A percentile compares a stretch with the other conserved stretches of the same genome.
Evolutionary conservation across 2,113 vertebrate species (phyloP).

Genomic region (Terrapene triunguis): DNA sequence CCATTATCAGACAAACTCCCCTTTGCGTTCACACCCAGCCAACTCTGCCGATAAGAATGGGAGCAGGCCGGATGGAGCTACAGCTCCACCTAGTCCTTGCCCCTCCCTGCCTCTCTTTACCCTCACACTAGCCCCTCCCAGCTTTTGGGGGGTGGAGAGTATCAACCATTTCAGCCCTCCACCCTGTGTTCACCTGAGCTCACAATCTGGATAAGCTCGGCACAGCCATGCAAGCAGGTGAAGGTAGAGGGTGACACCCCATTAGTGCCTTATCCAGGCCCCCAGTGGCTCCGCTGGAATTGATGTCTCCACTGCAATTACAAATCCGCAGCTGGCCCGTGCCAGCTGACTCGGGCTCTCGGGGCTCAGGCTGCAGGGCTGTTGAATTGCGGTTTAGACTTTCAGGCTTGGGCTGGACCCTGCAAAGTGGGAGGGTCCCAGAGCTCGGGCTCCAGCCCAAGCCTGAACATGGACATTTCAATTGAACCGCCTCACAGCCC

Average conservation of each 20-base stretch:
- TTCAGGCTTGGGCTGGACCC: too few species aligned
- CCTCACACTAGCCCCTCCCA: background rate
- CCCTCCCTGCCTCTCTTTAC: background rate
- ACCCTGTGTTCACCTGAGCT: background rate
- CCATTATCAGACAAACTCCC: background rate
- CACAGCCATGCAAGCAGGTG: background rate
- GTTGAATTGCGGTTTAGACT: too few species aligned
- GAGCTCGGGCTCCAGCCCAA: too few species aligned
- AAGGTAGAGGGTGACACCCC: background rate
- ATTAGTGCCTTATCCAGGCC: background rate
- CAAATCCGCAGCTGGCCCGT: background rate
- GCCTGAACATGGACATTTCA: too few species aligned
- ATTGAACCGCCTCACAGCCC: too few species aligned
- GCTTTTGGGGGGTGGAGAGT: background rate
- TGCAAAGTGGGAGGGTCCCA: too few species aligned
- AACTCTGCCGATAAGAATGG: background rate
- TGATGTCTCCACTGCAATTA: background rate
- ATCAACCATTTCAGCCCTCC: background rate
- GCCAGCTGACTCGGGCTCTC: too few species aligned
- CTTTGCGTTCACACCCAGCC: background rate
- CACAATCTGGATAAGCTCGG: background rate
- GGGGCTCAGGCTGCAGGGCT: too few species aligned
- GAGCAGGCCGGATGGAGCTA: background rate
- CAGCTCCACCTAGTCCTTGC: background rate
- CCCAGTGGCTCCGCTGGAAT: background rate